Evolutionary conservation across 2,888 invertebrate genomes (phyloP), one percentile per base, ranked within the genome.

Genomic region (Macaria notata): DNA sequence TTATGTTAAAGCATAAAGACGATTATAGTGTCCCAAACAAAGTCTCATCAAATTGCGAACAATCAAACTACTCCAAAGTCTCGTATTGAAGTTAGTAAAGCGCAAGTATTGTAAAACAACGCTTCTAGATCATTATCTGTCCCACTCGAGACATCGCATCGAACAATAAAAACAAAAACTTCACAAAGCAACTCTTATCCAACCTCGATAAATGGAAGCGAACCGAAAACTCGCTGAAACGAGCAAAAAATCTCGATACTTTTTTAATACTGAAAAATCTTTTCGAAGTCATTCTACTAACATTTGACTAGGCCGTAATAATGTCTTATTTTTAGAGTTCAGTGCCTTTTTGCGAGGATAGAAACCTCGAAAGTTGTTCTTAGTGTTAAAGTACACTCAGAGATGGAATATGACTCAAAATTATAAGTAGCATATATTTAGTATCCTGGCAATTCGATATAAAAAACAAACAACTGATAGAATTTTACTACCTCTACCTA

Each of bases 241-340:
- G 56, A 52, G 49, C 53, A 44, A 59, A 54, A 59, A 50, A 38
- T 47, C 43, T 42, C 46, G 46, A 59, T 55, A 59, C 59, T 54
- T 55, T 55, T 61, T 61, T 61, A 61, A 58, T 48, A 45, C 52
- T 57, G 56, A 51, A 58, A 60, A 61, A 59, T 61, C 61, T 63
- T 55, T 52, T 39, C 43, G 53, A 55, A 61, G 55, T 60, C 60
- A 60, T 62, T 62, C 54, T 51, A 60, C 58, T 64, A 62, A 62
- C 56, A 53, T 62, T 62, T 52, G 51, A 44, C 59, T 61, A 59
- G 55, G 56, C 59, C 45, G 44, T 56, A 67, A 67, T 69, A 69
- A 64, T 56, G 63, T 61, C 53, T 56, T 64, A 66, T 68, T 71
- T 36, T 36, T 36, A 36, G 33, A 36, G 33, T 36, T 36, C 33